Conservation (phyloP, 1,140 invertebrate genomes). For the Ips nitidus region DNA sequence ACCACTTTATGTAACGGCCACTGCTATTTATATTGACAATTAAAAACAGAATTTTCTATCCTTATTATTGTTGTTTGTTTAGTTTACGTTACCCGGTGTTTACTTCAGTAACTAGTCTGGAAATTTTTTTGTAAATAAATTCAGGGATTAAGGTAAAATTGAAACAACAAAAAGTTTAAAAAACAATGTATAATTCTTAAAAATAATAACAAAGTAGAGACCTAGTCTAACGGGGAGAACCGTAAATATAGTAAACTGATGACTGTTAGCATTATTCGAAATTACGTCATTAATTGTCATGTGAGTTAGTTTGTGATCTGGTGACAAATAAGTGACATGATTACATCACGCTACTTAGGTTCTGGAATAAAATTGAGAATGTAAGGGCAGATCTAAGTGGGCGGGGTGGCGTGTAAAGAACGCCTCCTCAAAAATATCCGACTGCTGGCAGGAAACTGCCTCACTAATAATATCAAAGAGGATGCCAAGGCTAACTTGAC, state of each 20-base stretch:
- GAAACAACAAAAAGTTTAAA: conserved; percentile 3
- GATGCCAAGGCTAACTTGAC: conserved; percentile 74
- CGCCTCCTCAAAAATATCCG: conserved; percentile 64
- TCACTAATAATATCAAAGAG: conserved; percentile 68
- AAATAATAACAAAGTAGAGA: conserved; percentile 33
- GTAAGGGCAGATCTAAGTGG: conserved; percentile 39
- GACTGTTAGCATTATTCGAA: no score
- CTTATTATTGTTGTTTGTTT: no score
- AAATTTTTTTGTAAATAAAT: no score
- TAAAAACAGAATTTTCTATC: no score
- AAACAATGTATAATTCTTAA: conserved; percentile 35
- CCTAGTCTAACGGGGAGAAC: no score
- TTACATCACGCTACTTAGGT: conserved; percentile 29
- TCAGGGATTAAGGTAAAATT: neutral
- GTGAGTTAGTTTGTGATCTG: no score
- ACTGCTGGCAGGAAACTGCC: conserved; percentile 63
- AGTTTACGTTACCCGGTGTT: no score
- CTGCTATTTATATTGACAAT: no score
- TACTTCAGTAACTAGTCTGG: no score
- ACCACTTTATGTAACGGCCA: neutral
- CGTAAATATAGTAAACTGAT: no score
- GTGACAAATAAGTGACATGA: no score
- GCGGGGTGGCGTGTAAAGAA: conserved; percentile 57
- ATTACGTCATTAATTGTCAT: no score
- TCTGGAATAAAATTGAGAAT: conserved; percentile 28